Conservation (phyloP, 2,113 vertebrate genomes). For the Datnioides undecimradiatus region DNA sequence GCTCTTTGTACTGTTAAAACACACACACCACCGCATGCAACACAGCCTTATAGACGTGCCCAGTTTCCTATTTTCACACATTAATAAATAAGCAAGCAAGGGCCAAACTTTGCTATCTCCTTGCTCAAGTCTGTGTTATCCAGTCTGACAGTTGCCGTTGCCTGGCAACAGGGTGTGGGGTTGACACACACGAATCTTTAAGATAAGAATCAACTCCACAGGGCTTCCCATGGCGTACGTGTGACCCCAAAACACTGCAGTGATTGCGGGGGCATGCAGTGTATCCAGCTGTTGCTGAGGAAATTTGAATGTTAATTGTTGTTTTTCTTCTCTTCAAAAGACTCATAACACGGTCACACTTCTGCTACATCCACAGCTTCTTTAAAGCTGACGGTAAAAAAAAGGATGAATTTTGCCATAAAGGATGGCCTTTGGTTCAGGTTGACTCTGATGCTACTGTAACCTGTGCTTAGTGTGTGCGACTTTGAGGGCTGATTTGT, state of each 20-base stretch:
- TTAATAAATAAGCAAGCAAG: conserved; percentile 61
- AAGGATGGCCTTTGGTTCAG: not conserved
- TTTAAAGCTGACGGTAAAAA: conserved; percentile 16
- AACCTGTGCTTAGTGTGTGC: conserved; percentile 10
- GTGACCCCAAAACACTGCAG: conserved; percentile 59
- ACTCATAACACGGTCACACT: not conserved
- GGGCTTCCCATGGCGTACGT: conserved; percentile 54
- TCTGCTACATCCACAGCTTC: not conserved
- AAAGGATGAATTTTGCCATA: not conserved
- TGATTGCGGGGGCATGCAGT: conserved; percentile 25
- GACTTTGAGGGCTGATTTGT: conserved; percentile 46
- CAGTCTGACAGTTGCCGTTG: conserved; percentile 73
- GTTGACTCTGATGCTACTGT: conserved; percentile 13
- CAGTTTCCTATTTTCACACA: conserved; percentile 14
- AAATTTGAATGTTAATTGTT: conserved; percentile 36
- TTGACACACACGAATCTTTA: conserved; percentile 56
- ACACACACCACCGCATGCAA: not conserved
- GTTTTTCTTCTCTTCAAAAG: conserved; percentile 6
- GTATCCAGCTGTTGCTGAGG: not conserved
- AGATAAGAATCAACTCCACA: conserved; percentile 47
- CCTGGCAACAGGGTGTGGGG: conserved; percentile 74
- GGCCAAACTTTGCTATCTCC: conserved; percentile 65
- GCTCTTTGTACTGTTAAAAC: not conserved
- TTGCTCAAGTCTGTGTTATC: conserved; percentile 53
- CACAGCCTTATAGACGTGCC: not conserved